Percentiles rank a stretch among this genome's conserved stretches.
These are phyloP conservation scores for Onchidella celtica DNA, from an alignment of 2,888 invertebrate genomes.

Conservation along the genomic window DNA sequence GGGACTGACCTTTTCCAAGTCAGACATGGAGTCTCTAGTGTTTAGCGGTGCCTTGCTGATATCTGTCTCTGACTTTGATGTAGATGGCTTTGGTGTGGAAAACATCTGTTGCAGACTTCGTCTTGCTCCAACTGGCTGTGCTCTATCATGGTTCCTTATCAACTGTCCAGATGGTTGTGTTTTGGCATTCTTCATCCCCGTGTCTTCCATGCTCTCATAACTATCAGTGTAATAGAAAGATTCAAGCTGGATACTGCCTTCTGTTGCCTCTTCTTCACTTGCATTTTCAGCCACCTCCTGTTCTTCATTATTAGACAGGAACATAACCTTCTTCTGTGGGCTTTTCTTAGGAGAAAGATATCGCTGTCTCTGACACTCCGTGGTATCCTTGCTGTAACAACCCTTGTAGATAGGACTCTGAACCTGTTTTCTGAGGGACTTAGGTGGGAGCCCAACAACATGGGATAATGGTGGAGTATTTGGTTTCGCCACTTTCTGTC, in stretches of 20 bases:
- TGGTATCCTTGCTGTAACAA: not conserved
- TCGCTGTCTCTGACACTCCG: not conserved
- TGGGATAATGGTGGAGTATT: not conserved
- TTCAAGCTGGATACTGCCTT: conserved; percentile 23
- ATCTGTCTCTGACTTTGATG: too few species aligned
- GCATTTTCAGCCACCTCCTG: not conserved
- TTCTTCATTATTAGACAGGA: too few species aligned
- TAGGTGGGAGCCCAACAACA: conserved; percentile 5
- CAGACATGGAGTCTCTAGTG: not conserved
- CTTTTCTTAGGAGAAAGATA: not conserved
- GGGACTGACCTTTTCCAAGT: not conserved
- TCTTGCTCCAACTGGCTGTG: not conserved
- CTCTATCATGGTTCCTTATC: not conserved
- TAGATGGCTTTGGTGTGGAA: not conserved
- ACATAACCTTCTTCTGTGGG: not conserved
- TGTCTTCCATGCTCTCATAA: not conserved
- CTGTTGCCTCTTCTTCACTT: not conserved
- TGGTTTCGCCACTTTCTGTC: not conserved
- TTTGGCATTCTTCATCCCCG: not conserved
- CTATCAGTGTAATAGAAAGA: conserved; percentile 18
- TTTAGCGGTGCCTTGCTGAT: not conserved
- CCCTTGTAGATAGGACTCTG: not conserved
- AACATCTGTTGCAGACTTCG: conserved; percentile 2
- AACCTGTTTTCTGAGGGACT: not conserved
- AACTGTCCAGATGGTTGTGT: too few species aligned